Conservation (phyloP, 2,888 invertebrate genomes). For the Metacarcinus magister region DNA sequence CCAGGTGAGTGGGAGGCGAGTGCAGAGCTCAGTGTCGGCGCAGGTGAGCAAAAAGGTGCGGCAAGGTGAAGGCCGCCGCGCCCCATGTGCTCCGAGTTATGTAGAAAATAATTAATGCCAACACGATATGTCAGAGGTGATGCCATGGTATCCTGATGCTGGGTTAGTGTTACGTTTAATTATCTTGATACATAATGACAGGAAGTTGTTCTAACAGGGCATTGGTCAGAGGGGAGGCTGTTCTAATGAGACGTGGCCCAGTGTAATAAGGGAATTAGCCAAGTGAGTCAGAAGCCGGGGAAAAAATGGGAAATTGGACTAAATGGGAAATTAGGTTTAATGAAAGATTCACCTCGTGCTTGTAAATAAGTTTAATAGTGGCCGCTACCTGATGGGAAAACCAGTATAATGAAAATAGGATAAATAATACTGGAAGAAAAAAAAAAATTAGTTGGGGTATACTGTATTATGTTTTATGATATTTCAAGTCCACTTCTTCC, state of each 20-base stretch:
- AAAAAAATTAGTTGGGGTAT: neutral
- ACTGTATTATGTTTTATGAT: neutral
- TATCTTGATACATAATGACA: conserved; percentile 38
- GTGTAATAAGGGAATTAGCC: conserved; percentile 8
- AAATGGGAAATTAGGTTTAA: conserved; percentile 1
- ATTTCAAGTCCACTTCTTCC: neutral
- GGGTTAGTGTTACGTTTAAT: conserved; percentile 23
- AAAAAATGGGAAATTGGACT: neutral
- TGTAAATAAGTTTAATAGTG: neutral
- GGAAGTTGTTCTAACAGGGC: conserved; percentile 18
- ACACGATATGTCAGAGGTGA: neutral
- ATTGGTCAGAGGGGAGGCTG: conserved; percentile 19
- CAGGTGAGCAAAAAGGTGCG: conserved; percentile 26
- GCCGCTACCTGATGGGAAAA: conserved; percentile 12
- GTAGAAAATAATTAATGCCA: conserved; percentile 48
- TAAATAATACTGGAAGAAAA: neutral
- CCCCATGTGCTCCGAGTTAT: neutral
- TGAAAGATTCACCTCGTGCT: neutral
- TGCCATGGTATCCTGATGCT: neutral
- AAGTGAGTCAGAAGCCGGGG: neutral
- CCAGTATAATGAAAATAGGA: neutral
- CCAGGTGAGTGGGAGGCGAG: neutral
- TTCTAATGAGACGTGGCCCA: conserved; percentile 18
- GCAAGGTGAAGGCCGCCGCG: conserved; percentile 26
- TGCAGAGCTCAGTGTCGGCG: neutral